phyloP scores from a whole-genome alignment of 2,888 invertebrate species.

The Sarcophaga rosellei region DNA sequence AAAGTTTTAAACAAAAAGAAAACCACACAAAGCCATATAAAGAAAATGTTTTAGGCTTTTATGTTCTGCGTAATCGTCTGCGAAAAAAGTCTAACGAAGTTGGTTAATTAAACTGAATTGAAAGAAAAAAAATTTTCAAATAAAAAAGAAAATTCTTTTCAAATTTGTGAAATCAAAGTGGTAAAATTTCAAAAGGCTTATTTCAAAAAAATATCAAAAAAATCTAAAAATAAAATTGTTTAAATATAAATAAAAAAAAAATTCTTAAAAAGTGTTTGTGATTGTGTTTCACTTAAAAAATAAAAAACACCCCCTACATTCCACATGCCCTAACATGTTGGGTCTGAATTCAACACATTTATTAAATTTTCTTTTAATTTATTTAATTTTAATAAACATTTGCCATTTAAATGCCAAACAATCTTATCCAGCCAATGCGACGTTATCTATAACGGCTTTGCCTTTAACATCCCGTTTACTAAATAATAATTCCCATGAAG shows the following conservation, averaged over 20 bases:
- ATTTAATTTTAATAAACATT: constrained; percentile 28
- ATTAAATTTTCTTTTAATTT: constrained; percentile 34
- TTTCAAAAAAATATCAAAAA: neutral
- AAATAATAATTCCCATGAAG: constrained; percentile 41
- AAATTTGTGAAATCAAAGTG: neutral
- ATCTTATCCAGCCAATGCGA: constrained; percentile 35
- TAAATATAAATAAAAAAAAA: neutral
- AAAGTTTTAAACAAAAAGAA: neutral
- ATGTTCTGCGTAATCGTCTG: too few relatives aligned
- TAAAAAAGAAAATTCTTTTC: neutral
- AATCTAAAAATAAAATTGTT: neutral
- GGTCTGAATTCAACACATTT: neutral
- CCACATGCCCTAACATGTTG: constrained; percentile 17
- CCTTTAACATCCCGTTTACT: neutral
- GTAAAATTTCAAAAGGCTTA: too few relatives aligned
- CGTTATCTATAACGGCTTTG: neutral
- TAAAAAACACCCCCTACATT: neutral
- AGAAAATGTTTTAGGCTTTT: neutral
- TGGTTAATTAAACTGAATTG: neutral
- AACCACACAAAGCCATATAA: neutral
- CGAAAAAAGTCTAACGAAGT: neutral
- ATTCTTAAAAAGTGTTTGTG: neutral
- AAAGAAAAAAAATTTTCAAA: neutral
- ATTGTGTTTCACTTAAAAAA: neutral
- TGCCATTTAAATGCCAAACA: constrained; percentile 57